Evolutionary conservation across 2,888 invertebrate species (phyloP).

Genomic region (Taenaris catops): DNA sequence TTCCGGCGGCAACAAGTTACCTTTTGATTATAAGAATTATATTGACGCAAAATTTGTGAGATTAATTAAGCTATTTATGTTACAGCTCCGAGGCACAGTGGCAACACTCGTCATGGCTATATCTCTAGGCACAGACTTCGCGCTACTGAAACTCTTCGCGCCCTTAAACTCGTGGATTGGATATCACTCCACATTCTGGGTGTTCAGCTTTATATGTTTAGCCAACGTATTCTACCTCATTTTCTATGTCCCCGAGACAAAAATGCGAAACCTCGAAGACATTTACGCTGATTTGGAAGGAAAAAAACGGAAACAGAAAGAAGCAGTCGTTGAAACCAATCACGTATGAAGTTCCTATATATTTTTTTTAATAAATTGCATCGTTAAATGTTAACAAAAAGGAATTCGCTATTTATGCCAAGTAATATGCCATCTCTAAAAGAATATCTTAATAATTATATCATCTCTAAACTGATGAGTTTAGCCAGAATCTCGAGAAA

Average conservation of each 20-base stretch:
- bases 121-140: constrained; percentile 91
- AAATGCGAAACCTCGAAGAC: constrained; percentile 93
- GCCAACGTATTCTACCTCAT: constrained; percentile 90
- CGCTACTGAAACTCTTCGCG: constrained; percentile 91
- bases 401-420: no score
- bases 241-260: constrained; percentile 95
- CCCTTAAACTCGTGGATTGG: constrained; percentile 84
- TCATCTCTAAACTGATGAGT: no score
- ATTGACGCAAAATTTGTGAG: no score
- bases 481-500: no score
- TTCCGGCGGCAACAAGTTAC: no score
- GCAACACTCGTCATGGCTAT: constrained; percentile 66
- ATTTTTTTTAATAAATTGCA: no score
- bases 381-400: no score
- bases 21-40: no score
- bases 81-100: constrained; percentile 65
- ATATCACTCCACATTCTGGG: constrained; percentile 88
- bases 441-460: no score
- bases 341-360: constrained; percentile 15
- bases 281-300: constrained; percentile 90
- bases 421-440: no score
- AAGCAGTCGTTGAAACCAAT: constrained; percentile 40
- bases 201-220: constrained; percentile 87
- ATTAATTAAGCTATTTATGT: no score
- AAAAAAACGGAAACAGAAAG: constrained; percentile 37